Evolutionary conservation across 2,113 vertebrate genomes (phyloP), one percentile per base, ranked within the genome.

Genomic region (Nanorana parkeri): DNA sequence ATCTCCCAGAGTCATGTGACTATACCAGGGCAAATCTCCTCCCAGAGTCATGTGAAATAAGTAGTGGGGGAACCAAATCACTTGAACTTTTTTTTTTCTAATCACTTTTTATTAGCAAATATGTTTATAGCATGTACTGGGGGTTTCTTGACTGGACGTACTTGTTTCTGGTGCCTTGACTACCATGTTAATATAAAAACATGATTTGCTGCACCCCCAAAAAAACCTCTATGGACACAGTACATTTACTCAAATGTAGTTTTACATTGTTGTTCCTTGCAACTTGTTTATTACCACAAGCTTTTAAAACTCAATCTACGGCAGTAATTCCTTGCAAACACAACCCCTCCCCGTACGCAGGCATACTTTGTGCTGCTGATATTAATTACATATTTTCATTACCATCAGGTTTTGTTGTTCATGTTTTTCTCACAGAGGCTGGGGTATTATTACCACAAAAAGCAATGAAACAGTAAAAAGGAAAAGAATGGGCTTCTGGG

Each of bases 371-470:
- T 91, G 85, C 89, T 91, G 93, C 93, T 93, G 93, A 93, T 94
- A 95, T 95, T 95, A 95, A 94, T 94, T 94, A 93, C 91, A 93
- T 93, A 94, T 94, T 93, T 94, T 95, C 92, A 94, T 95, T 95
- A 94, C 92, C 92, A 66, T 74, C 91, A 3, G 94, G 93, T 94
- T 94, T 93, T 94, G 55, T 75, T 75, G 72, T 75, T 54, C 24
- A 29, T 67, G 36, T 32, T 52, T 66, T 78, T 77, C 93, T 93
- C 93, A 90, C 93, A 93, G 90, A 92, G 91, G 91, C 93, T 94
- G 93, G 91, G 93, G 92, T 94, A 93, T 94, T 94, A 94, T 94
- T 94, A 92, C 91, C 91, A 91, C 92, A 91, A 94, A 94, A 92
- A 93, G 93, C 94, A 94, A 93, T 94, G 93, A 94, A 94, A 94